Percentiles rank a stretch among this genome's conserved stretches.
These are phyloP conservation scores for Drosophila ironensis DNA, from an alignment of 1,140 invertebrate genomes.

Conservation along the genomic window DNA sequence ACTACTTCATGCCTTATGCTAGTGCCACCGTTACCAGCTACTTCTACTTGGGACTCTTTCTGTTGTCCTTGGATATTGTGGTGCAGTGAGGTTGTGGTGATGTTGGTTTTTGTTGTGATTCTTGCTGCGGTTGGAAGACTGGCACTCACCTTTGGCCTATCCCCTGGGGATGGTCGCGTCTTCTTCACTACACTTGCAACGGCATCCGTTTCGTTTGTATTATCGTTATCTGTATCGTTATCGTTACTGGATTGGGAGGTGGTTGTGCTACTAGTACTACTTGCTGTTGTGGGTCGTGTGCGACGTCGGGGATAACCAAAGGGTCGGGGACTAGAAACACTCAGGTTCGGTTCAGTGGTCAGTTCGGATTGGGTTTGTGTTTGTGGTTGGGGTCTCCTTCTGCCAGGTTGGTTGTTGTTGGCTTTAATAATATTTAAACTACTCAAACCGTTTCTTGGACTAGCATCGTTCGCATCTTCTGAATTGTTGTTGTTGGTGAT, in stretches of 20 bases:
- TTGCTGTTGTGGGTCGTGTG: slow-evolving; percentile 63
- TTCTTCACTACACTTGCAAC: slow-evolving; percentile 54
- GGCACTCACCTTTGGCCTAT: slow-evolving; percentile 74
- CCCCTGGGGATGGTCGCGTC: slow-evolving; percentile 62
- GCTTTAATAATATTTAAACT: slow-evolving; percentile 67
- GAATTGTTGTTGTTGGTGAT: slow-evolving; percentile 43
- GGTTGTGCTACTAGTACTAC: slow-evolving; percentile 25
- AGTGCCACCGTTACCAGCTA: slow-evolving; percentile 74
- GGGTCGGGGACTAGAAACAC: slow-evolving; percentile 84
- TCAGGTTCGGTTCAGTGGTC: slow-evolving; percentile 57
- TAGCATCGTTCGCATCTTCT: slow-evolving; percentile 67
- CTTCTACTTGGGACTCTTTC: slow-evolving; percentile 45
- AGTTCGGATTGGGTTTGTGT: slow-evolving; percentile 33
- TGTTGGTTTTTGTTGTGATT: slow-evolving; percentile 29
- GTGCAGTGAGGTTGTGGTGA: slow-evolving; percentile 38
- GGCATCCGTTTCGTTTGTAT: slow-evolving; percentile 44
- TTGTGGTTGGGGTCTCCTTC: slow-evolving; percentile 57
- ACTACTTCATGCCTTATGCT: slow-evolving; percentile 76
- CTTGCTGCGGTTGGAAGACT: slow-evolving; percentile 47
- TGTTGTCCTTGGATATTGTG: background rate
- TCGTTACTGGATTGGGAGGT: slow-evolving; percentile 27
- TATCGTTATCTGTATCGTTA: slow-evolving; percentile 34
- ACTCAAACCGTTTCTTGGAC: slow-evolving; percentile 68
- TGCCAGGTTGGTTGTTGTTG: slow-evolving; percentile 45
- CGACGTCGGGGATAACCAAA: slow-evolving; percentile 83